phyloP scores from a whole-genome alignment of 1,140 invertebrate genomes.

The Drosophila hydei region DNA sequence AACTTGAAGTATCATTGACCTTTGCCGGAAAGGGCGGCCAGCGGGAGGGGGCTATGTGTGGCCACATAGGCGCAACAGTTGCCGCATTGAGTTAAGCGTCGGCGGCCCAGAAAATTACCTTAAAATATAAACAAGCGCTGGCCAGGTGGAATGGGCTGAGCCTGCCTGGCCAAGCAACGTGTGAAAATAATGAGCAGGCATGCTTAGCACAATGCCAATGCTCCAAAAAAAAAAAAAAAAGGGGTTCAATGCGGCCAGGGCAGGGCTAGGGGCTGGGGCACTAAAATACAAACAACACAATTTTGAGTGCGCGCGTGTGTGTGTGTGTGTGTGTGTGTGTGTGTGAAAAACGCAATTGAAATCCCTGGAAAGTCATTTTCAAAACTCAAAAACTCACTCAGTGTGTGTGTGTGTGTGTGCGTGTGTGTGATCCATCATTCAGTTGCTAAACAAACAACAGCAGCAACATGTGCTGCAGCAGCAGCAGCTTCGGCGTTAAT shows the following conservation, averaged over 20 bases:
- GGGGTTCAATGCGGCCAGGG: not conserved
- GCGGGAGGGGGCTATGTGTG: not conserved
- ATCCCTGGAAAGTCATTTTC: conserved; percentile 66
- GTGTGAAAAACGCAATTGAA: conserved; percentile 59
- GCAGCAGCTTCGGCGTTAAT: conserved; percentile 59
- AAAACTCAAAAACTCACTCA: conserved; percentile 26
- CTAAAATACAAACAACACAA: conserved; percentile 46
- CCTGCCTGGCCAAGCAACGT: conserved; percentile 54
- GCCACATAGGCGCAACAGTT: conserved; percentile 70
- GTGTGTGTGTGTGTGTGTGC: conserved; percentile 27
- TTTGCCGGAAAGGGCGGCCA: conserved; percentile 24
- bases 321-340: no score
- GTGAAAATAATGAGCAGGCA: conserved; percentile 78
- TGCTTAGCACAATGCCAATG: conserved; percentile 61
- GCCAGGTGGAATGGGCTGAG: not conserved
- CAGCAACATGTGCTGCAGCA: conserved; percentile 23
- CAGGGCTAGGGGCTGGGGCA: conserved; percentile 1
- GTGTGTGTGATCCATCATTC: conserved; percentile 73
- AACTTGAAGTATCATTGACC: conserved; percentile 80
- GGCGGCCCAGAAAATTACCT: conserved; percentile 72
- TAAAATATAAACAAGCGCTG: conserved; percentile 64
- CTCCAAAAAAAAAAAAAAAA: not conserved
- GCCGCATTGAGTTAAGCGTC: conserved; percentile 55
- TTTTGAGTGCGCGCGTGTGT: not conserved
- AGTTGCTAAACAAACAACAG: conserved; percentile 73